Base-by-base conservation (phyloP, 2,888 invertebrate genomes). In the Camponotus fellah region DNA sequence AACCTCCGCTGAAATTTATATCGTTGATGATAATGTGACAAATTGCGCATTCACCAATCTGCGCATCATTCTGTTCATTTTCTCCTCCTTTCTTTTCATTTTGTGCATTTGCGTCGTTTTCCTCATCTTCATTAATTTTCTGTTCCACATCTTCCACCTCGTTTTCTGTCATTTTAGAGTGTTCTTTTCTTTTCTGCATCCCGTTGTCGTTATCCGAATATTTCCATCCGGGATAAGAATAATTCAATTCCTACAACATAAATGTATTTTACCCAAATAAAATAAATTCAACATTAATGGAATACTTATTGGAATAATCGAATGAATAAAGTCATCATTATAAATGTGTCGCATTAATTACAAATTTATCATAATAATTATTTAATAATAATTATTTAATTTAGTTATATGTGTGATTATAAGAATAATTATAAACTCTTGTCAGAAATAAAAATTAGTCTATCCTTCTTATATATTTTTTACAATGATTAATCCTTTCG, bases 1-100 rank as follows among this genome's bases (percentile, higher is more conserved):
- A 85, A 46, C 85, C 86, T 26, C 83, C 87, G 2, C 81, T 87
- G 21, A 86, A 64, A 64, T 85, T 86, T 17, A 75, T 83, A 4
- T 87, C 85, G 43, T 91, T 87, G 17, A 91, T 87, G 37, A 91
- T 90, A 74, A 92, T 83, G 79, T 92, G 90, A 84, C 94, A 93
- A 90, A 91, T 83, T 34, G 88, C 88, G 83, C 94, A 92, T 6
- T 90, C 66, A 6, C 89, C 88, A 53, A 83, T 60, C 46, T 86
- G 81, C 46, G 72, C 74, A 56, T 72, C 76, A 62, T n/a, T 53
- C 40, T 62, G 72, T 3, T 76, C 12, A 60, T 60, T 62, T 65
- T 69, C 77, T 81, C 71, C 76, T 46, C 85, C 86, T 5, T 89
- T 88, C 14, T 88, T 90, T 6, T 88, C 87, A 14, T 32, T 46